These are phyloP conservation scores for Rhea americana DNA, from an alignment of 2,113 vertebrate species.

Conservation along the genomic window DNA sequence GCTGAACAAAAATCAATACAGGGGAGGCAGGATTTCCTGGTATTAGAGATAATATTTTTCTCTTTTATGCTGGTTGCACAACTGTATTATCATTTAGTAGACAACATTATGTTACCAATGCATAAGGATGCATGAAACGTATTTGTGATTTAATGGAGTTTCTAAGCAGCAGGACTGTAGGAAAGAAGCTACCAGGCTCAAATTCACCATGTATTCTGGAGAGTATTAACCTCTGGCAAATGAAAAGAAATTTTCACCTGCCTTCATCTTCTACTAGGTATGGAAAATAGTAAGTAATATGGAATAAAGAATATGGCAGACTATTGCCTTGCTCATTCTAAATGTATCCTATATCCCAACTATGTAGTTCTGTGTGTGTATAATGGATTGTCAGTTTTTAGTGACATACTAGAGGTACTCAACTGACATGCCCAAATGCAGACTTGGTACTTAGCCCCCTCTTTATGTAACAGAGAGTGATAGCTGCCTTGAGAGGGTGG, in stretches of 20 bases:
- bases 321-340: background rate
- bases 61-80: background rate
- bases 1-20: background rate
- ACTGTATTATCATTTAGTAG: background rate
- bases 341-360: background rate
- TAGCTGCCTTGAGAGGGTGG: background rate
- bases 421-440: background rate
- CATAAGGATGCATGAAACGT: background rate
- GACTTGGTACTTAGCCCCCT: fast-evolving
- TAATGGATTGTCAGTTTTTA: background rate
- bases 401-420: background rate
- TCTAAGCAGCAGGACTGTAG: background rate
- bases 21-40: background rate
- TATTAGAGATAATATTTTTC: background rate
- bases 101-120: background rate
- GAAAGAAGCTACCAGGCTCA: background rate
- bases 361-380: background rate
- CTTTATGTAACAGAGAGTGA: fast-evolving
- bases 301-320: background rate
- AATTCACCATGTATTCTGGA: background rate
- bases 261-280: background rate
- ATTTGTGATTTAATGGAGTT: background rate
- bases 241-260: background rate
- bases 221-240: background rate
- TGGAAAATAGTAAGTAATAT: background rate